Evolutionary conservation across 2,113 vertebrate genomes (phyloP), one percentile per base, ranked within the genome.

Genomic region (Microtus pennsylvanicus): DNA sequence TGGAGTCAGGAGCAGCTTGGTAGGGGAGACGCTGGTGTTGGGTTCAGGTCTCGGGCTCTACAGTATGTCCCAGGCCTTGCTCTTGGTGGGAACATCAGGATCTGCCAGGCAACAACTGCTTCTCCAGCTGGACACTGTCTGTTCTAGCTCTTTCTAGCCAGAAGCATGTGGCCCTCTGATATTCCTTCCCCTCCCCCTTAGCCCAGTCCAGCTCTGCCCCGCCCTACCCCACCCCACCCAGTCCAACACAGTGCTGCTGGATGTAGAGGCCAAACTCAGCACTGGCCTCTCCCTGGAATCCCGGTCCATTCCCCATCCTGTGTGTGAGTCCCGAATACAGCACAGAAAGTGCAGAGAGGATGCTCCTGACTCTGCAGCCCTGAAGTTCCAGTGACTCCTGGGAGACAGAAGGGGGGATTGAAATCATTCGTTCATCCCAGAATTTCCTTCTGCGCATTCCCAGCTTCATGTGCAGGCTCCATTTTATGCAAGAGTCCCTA

Each of bases 61-160:
- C 52, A 63, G 50, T 13, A 11, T 87, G 90, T 87, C 42, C 2
- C 55, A 69, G 86, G 55, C 88, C 89, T 96, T 70, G 55, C 47
- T 94, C 86, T 96, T 72, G 47, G 90, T 93, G 35, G 58, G 42
- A 88, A 61, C 65, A 63, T 93, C 95, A 91, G 91, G 75, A n/a
- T 70, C 58, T 50, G 55, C 77, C 81, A 72, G 81, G 63, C 17
- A 85, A 77, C 91, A 75, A 89, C 55, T 83, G 88, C 81, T 96
- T 61, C 76, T 93, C 47, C 85, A 47, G 91, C 93, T 33, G 0
- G 82, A 86, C 42, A 35, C 50, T 72, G 35, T 67, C 90, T 76
- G 67, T n/a, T 76, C 83, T 72, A 17, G 26, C 33, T 94, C 67
- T 69, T 86, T 52, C 76, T 45, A 35, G 58, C 65, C 69, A 93